Percentiles rank a stretch among this genome's conserved stretches.
Evolutionary conservation across 1,140 invertebrate genomes (phyloP).

Genomic region (Drosophila tsacasi): DNA sequence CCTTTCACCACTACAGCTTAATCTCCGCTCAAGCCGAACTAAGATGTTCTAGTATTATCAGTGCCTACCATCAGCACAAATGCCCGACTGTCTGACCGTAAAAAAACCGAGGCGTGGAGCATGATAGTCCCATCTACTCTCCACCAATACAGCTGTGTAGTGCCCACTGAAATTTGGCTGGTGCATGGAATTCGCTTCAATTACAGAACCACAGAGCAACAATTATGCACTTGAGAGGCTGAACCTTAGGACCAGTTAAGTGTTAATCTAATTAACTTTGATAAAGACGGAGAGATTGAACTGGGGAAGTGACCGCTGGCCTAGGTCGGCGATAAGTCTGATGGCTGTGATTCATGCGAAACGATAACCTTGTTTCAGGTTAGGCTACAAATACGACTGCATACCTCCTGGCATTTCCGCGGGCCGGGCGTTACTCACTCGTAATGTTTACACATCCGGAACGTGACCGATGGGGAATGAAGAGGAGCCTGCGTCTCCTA

Average conservation of each 20-base stretch:
- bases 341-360: constrained; percentile 8
- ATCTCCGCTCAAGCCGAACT: neutral
- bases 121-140: neutral
- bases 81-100: constrained; percentile 39
- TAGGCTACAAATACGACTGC: neutral
- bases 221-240: constrained; percentile 65
- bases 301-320: constrained; percentile 57
- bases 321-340: constrained; percentile 53
- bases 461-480: constrained; percentile 20
- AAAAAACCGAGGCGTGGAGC: neutral
- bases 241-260: constrained; percentile 27
- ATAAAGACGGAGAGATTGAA: constrained; percentile 34
- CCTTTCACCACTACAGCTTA: neutral
- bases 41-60: constrained; percentile 33
- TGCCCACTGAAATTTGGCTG: constrained; percentile 37
- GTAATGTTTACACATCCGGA: constrained; percentile 27
- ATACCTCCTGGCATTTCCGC: constrained; percentile 19
- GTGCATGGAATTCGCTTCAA: constrained; percentile 51
- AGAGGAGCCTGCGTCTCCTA: constrained; percentile 5
- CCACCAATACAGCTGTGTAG: neutral
- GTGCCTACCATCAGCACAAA: constrained; percentile 54
- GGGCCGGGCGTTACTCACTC: constrained; percentile 5
- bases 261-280: constrained; percentile 76
- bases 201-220: constrained; percentile 57
- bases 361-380: constrained; percentile 32